These are phyloP conservation scores for Drosophila paulistorum DNA, from an alignment of 1,140 invertebrate genomes.

Conservation along the genomic window DNA sequence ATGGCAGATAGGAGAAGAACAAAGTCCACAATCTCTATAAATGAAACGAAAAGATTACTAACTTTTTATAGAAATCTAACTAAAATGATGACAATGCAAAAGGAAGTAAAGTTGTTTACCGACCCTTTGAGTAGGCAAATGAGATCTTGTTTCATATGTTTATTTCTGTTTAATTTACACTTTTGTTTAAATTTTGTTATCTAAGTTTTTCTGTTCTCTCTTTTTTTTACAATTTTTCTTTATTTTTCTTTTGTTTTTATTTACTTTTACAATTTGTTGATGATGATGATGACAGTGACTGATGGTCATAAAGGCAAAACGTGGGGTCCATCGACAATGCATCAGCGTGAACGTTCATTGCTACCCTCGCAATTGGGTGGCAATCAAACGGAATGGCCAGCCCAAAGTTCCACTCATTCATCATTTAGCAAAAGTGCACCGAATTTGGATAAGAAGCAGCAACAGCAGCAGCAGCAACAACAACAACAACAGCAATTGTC, in stretches of 20 bases:
- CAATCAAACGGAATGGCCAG: slow-evolving; percentile 78
- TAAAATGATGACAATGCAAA: neutral
- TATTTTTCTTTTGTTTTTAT: slow-evolving; percentile 31
- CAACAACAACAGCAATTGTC: slow-evolving; percentile 27
- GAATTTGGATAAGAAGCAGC: slow-evolving; percentile 89
- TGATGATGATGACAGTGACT: slow-evolving; percentile 85
- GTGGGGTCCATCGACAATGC: slow-evolving; percentile 95
- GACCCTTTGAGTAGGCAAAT: slow-evolving; percentile 1
- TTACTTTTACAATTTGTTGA: slow-evolving; percentile 31
- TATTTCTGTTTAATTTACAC: slow-evolving; percentile 27
- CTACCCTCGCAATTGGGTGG: slow-evolving; percentile 84
- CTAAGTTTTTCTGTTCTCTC: slow-evolving; percentile 6
- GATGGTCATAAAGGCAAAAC: slow-evolving; percentile 98
- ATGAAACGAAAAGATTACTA: neutral
- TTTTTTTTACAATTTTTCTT: slow-evolving; percentile 31
- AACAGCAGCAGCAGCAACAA: slow-evolving; percentile 19
- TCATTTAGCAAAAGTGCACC: slow-evolving; percentile 87
- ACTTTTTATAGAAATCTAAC: neutral
- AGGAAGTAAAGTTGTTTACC: too few relatives aligned
- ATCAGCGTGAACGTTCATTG: slow-evolving; percentile 94
- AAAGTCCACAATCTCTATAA: neutral
- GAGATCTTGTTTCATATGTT: slow-evolving; percentile 7
- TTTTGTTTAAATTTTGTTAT: slow-evolving; percentile 22
- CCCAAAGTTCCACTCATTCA: slow-evolving; percentile 81
- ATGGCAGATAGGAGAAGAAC: too few relatives aligned